Evolutionary conservation across 2,888 invertebrate genomes (phyloP).

Genomic region (Acanthosepion lycidas): DNA sequence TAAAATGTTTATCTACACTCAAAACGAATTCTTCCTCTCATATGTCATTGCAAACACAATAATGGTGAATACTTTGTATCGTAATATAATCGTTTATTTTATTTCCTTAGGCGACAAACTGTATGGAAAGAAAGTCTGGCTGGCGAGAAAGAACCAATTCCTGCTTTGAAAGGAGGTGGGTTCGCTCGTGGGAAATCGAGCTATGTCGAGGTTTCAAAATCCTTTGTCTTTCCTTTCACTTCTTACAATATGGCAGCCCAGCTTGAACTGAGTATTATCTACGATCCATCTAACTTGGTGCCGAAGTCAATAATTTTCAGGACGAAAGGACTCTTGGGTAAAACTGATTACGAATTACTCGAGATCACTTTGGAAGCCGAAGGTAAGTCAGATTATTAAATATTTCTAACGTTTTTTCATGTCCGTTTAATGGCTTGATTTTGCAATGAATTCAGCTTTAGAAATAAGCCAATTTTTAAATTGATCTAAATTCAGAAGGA

Average conservation of each 20-base stretch:
- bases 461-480: too few relatives aligned
- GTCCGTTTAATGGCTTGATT: too few relatives aligned
- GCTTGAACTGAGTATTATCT: neutral
- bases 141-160: neutral
- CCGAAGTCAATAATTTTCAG: neutral
- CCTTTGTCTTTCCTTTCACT: neutral
- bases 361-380: neutral
- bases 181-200: neutral
- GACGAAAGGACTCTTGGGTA: neutral
- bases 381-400: neutral
- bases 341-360: slow-evolving; percentile 33
- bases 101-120: neutral
- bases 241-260: neutral
- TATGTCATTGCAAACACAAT: too few relatives aligned
- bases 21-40: too few relatives aligned
- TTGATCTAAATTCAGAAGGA: too few relatives aligned
- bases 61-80: neutral
- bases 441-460: too few relatives aligned
- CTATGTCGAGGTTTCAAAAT: neutral
- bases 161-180: neutral
- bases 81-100: neutral
- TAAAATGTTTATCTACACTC: too few relatives aligned
- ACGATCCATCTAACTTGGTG: slow-evolving; percentile 13
- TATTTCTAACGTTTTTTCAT: too few relatives aligned
- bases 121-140: neutral